These are phyloP conservation scores for Mallateleia sp. DNA, from an alignment of 2,888 invertebrate species.

Conservation along the genomic window DNA sequence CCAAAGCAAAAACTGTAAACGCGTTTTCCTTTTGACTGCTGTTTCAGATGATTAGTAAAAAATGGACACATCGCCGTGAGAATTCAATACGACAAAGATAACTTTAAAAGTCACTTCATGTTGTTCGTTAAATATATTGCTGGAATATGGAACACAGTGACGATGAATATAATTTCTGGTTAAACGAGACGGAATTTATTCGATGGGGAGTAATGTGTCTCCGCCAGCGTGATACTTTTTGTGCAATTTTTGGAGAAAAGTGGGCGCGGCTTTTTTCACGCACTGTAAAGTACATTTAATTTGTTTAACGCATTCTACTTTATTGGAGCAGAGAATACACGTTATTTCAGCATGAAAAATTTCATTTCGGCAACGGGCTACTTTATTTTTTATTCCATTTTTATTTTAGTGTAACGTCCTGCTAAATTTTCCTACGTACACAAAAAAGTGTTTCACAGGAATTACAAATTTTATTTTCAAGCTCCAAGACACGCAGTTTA, in stretches of 20 bases:
- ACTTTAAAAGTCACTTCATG: conserved; percentile 73
- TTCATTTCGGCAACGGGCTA: conserved; percentile 48
- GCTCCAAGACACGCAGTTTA: not conserved
- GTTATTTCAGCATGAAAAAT: conserved; percentile 62
- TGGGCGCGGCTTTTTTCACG: conserved; percentile 64
- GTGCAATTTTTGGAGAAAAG: conserved; percentile 62
- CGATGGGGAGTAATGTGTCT: conserved; percentile 71
- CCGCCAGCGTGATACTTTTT: conserved; percentile 69
- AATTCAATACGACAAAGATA: conserved; percentile 74
- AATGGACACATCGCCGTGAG: conserved; percentile 56
- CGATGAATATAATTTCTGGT: conserved; percentile 76
- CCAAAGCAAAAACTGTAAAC: conserved; percentile 40
- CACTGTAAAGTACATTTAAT: conserved; percentile 69
- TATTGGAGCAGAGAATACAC: conserved; percentile 64
- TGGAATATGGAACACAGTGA: conserved; percentile 72
- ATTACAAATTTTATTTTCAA: not conserved
- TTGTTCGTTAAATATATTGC: conserved; percentile 69
- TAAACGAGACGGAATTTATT: conserved; percentile 76
- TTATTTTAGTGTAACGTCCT: conserved; percentile 44
- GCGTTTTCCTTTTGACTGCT: conserved; percentile 39
- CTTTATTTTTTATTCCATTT: conserved; percentile 48
- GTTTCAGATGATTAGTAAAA: conserved; percentile 56
- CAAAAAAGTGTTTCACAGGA: conserved; percentile 7
- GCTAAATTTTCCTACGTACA: conserved; percentile 29
- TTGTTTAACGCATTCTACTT: conserved; percentile 72